Evolutionary conservation across 1,140 invertebrate species (phyloP).

Genomic region (Cataglyphis hispanica): DNA sequence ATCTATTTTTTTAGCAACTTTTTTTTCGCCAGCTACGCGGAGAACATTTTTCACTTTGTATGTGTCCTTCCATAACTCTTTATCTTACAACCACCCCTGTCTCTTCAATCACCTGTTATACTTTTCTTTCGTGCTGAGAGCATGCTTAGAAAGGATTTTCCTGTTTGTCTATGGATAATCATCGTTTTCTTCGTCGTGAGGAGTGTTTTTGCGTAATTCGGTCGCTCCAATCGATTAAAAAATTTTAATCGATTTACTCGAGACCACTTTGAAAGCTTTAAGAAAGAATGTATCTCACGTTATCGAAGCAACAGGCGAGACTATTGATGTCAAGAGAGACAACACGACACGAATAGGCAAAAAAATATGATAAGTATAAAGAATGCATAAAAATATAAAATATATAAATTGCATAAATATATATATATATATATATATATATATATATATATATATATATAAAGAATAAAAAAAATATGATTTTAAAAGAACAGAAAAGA

Average conservation of each 20-base stretch:
- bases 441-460: too few species aligned
- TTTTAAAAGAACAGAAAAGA: not conserved
- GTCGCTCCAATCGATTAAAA: conserved; percentile 33
- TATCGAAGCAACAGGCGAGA: conserved; percentile 50
- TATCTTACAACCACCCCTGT: not conserved
- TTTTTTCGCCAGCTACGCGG: not conserved
- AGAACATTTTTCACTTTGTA: conserved; percentile 2
- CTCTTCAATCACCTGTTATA: conserved; percentile 16
- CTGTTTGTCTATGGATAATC: conserved; percentile 75
- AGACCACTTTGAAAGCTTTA: not conserved
- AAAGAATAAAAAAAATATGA: conserved; percentile 16
- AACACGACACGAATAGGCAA: not conserved
- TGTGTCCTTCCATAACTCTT: not conserved
- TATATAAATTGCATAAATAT: not conserved
- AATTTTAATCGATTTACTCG: conserved; percentile 40
- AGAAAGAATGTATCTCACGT: not conserved
- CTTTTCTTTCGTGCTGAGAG: conserved; percentile 70
- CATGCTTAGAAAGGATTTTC: conserved; percentile 69
- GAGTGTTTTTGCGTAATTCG: conserved; percentile 29
- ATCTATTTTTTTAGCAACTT: not conserved
- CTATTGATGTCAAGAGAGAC: not conserved
- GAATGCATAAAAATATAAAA: not conserved
- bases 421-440: too few species aligned
- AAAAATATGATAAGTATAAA: not conserved
- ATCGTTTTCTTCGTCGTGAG: conserved; percentile 46